Base-by-base conservation (phyloP, 1,140 invertebrate genomes). In the Babylonia areolata region DNA sequence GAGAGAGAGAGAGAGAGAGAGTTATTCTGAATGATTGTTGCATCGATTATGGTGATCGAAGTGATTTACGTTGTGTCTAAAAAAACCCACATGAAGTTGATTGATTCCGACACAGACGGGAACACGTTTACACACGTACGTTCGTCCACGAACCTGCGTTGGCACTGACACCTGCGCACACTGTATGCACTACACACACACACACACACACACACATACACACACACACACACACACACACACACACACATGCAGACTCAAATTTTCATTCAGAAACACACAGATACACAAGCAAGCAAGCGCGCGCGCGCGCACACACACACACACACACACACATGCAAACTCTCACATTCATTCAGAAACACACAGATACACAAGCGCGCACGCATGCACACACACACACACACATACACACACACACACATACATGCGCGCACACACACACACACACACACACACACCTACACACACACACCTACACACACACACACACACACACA, bases 341-440 rank as follows among this genome's bases (percentile, higher is more conserved):
- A 39, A 81, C 79, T 20, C 40, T 46, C 79, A 46, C 40, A 46
- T n/a, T 20, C 40, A 81, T 40, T 20, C 31, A 81, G 17, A 35
- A n/a, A 94, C 97, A 69, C 97, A 97, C 93, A 90, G 97, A 35
- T 97, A 98, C 94, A 97, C 97, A 0, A 97, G 98, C 83, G 97
- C 97, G 0, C 97, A 97, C 0, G 96, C 15, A 2, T 40, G 28
- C n/a, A n/a, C 78, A 46, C n/a, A 28, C 78, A 46, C 40, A 28
- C 78, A 80, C 40, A 51, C 78, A 42, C 33, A 81, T 31, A 64
- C 20, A 35, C 31, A 54, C n/a, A 35, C 35, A 33, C 31, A 35
- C 12, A 54, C 46, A 35, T 23, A 75, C 31, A 35, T 28, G n/a
- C n/a, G 46, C 23, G 46, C 17, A 33, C 46, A 31, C 15, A 20